Percentiles rank a stretch among this genome's conserved stretches.
Evolutionary conservation across 2,113 vertebrate species (phyloP).

Genomic region (Dendrocopos noguchii): DNA sequence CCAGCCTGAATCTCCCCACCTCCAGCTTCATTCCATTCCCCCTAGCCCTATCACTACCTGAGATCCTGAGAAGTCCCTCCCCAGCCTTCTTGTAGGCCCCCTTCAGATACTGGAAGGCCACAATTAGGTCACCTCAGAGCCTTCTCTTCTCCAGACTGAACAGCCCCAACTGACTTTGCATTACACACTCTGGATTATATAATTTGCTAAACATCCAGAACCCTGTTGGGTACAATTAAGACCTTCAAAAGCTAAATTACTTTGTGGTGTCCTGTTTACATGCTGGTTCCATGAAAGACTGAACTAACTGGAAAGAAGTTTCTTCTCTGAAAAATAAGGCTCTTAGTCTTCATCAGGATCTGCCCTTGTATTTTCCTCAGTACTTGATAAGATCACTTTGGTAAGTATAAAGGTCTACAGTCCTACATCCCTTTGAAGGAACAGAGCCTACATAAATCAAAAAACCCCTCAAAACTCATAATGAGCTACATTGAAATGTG

Average conservation of each 20-base stretch:
- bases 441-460: slow-evolving; percentile 37
- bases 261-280: neutral
- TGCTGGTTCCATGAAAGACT: neutral
- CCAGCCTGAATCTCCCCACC: too few relatives aligned
- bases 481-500: slow-evolving; percentile 63
- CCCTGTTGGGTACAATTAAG: neutral
- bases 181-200: neutral
- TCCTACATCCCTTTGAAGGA: slow-evolving; percentile 28
- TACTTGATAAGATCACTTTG: neutral
- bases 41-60: too few relatives aligned
- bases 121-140: too few relatives aligned
- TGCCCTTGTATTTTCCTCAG: neutral
- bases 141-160: too few relatives aligned
- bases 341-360: neutral
- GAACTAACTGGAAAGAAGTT: neutral
- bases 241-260: neutral
- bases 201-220: neutral
- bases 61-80: too few relatives aligned
- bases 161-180: neutral
- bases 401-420: slow-evolving; percentile 6
- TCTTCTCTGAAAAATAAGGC: neutral
- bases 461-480: slow-evolving; percentile 11
- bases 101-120: too few relatives aligned
- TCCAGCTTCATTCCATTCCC: too few relatives aligned
- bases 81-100: too few relatives aligned